Percentiles rank a stretch among this genome's conserved stretches.
These are phyloP conservation scores for Oryzias dopingdopingensis DNA, from an alignment of 2,797 vertebrate species.

Conservation along the genomic window DNA sequence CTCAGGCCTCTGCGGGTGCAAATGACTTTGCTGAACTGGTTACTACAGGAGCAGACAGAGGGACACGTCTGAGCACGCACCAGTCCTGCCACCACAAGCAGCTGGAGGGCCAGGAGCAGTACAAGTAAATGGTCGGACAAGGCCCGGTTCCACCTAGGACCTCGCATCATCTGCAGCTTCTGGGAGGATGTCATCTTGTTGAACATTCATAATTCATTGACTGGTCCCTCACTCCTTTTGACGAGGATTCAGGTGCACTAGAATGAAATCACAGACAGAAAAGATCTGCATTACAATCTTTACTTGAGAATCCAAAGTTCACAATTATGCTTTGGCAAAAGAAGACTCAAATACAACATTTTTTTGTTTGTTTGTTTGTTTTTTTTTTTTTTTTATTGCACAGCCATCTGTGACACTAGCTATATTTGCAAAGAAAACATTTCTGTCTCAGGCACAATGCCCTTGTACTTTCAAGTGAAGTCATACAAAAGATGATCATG, in stretches of 20 bases:
- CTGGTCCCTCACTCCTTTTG: conserved; percentile 85
- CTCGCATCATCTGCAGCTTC: conserved; percentile 99
- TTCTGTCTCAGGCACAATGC: conserved; percentile 37
- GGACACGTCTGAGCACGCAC: conserved; percentile 98
- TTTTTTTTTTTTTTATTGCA: too few relatives aligned
- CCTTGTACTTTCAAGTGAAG: conserved; percentile 49
- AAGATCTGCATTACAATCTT: conserved; percentile 4
- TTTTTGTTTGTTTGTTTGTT: too few relatives aligned
- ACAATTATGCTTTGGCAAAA: too few relatives aligned
- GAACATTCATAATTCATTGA: conserved; percentile 99
- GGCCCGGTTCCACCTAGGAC: conserved; percentile 99
- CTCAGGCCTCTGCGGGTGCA: conserved; percentile 94
- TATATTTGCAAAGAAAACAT: conserved; percentile 35
- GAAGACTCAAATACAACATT: too few relatives aligned
- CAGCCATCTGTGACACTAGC: conserved; percentile 9
- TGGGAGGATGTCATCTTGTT: conserved; percentile 99
- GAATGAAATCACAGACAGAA: conserved; percentile 55
- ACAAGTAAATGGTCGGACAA: conserved; percentile 99
- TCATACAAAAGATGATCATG: conserved; percentile 63
- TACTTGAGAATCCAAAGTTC: too few relatives aligned
- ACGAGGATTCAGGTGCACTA: conserved; percentile 73
- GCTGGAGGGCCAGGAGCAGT: conserved; percentile 98
- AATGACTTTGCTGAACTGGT: conserved; percentile 99
- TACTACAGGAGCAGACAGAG: conserved; percentile 98
- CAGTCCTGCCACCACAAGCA: conserved; percentile 96